phyloP scores from a whole-genome alignment of 2,797 vertebrate species.

The Vireo griseus region DNA sequence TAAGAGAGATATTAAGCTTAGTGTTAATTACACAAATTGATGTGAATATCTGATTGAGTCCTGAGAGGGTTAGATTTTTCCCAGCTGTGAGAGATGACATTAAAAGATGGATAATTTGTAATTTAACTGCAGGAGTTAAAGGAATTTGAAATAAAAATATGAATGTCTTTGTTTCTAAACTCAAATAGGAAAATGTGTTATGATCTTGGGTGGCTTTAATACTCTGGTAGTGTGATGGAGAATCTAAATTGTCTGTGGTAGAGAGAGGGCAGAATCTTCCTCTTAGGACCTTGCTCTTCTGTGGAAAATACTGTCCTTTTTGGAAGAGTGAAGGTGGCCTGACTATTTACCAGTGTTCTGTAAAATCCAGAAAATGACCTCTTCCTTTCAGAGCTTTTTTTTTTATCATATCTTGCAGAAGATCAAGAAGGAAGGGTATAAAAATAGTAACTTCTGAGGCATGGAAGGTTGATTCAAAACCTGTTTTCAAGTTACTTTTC shows the following conservation, averaged over 20 bases:
- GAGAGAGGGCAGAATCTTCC: background rate
- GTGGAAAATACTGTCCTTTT: background rate
- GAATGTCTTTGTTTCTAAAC: background rate
- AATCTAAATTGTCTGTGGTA: background rate
- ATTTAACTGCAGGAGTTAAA: conserved; percentile 14
- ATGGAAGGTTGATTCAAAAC: background rate
- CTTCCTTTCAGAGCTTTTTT: background rate
- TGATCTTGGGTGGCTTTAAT: background rate
- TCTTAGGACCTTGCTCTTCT: background rate
- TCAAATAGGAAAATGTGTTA: background rate
- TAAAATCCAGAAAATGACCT: background rate
- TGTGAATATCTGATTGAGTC: conserved; percentile 63
- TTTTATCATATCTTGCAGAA: background rate
- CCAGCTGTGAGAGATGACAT: conserved; percentile 52
- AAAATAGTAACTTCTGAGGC: background rate
- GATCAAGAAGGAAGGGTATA: background rate
- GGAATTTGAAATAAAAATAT: background rate
- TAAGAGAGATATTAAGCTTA: conserved; percentile 65
- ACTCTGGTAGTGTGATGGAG: background rate
- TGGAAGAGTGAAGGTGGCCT: background rate
- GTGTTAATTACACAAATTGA: conserved; percentile 71
- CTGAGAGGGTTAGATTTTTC: conserved; percentile 56
- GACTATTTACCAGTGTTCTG: background rate
- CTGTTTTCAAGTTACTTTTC: background rate
- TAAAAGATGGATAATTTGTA: conserved; percentile 37